Percentiles rank a stretch among this genome's conserved stretches.
These are phyloP conservation scores for Plagodis dolabraria DNA, from an alignment of 2,888 invertebrate species.

Conservation along the genomic window DNA sequence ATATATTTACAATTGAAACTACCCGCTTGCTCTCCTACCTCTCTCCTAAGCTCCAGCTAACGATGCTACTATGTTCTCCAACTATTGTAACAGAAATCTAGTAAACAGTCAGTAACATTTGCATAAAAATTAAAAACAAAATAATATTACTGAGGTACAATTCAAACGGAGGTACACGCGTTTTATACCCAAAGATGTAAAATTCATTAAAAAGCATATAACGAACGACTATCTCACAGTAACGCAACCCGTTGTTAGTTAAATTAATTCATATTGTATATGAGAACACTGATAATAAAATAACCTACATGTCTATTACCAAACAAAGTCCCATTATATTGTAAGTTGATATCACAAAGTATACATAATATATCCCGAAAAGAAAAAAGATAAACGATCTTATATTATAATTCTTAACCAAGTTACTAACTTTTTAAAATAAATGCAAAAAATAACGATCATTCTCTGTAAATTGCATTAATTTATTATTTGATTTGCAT, in stretches of 20 bases:
- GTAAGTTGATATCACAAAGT: conserved; percentile 79
- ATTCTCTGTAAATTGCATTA: conserved; percentile 47
- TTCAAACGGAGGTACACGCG: conserved; percentile 72
- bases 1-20: conserved; percentile 81
- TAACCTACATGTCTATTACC: conserved; percentile 21
- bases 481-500: conserved; percentile 40
- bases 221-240: conserved; percentile 41
- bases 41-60: conserved; percentile 74
- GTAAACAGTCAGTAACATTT: conserved; percentile 68
- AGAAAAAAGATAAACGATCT: conserved; percentile 57
- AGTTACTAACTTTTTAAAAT: conserved; percentile 66
- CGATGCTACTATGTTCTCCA: conserved; percentile 32
- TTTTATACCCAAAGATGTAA: conserved; percentile 45
- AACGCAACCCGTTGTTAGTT: conserved; percentile 46
- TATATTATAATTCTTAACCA: conserved; percentile 61
- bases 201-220: conserved; percentile 37
- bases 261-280: conserved; percentile 40
- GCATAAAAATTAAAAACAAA: conserved; percentile 79
- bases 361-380: conserved; percentile 64
- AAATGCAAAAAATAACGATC: conserved; percentile 65
- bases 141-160: conserved; percentile 81
- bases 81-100: conserved; percentile 40
- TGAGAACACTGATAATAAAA: conserved; percentile 14
- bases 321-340: conserved; percentile 59
- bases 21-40: conserved; percentile 73